Evolutionary conservation across 2,113 vertebrate genomes (phyloP).

Genomic region (Nanger granti): DNA sequence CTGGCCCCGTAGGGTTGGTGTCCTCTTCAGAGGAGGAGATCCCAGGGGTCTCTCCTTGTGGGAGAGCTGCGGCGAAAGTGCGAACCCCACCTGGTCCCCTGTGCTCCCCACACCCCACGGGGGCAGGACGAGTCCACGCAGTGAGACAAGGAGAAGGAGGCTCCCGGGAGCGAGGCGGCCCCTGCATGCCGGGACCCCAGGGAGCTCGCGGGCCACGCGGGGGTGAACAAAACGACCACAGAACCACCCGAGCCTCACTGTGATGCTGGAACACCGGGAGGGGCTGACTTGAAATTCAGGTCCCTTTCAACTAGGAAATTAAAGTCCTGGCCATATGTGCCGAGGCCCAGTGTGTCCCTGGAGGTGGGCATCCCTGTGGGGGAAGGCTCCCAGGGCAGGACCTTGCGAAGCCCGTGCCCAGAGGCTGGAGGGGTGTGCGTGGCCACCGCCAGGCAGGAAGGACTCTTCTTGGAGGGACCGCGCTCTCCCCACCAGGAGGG

Average conservation of each 20-base stretch:
- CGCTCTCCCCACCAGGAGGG: not conserved
- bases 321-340: not conserved
- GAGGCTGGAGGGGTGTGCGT: accelerated
- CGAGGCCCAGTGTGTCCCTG: accelerated
- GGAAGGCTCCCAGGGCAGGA: not conserved
- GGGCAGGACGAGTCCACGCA: accelerated
- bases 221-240: accelerated
- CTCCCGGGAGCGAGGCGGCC: accelerated
- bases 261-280: accelerated
- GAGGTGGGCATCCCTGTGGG: accelerated
- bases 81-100: accelerated
- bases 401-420: accelerated
- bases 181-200: accelerated
- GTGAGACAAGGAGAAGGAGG: not conserved
- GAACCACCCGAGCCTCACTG: accelerated
- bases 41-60: accelerated
- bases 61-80: accelerated
- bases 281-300: not conserved
- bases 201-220: accelerated
- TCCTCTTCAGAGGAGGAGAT: accelerated
- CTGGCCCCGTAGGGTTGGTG: accelerated
- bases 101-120: accelerated
- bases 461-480: too few species aligned
- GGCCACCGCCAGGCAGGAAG: not conserved
- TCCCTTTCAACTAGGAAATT: not conserved